Evolutionary conservation across 2,888 invertebrate species (phyloP).

Genomic region (Ichneumoninae sp.): DNA sequence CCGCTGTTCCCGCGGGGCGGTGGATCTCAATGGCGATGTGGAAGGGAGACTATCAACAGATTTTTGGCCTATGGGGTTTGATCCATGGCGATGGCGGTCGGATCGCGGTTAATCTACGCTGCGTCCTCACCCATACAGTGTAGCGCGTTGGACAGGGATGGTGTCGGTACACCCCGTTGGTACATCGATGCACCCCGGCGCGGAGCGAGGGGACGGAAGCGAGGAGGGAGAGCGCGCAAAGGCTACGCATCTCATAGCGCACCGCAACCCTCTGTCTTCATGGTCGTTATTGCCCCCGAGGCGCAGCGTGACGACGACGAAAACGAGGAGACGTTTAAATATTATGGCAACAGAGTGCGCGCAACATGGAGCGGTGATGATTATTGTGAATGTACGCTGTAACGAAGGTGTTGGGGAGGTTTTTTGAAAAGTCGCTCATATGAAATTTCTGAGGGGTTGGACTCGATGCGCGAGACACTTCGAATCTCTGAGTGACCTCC

Average conservation of each 20-base stretch:
- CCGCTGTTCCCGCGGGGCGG: conserved; percentile 58
- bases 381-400: conserved; percentile 12
- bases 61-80: conserved; percentile 72
- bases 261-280: conserved; percentile 2
- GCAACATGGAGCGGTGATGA: conserved; percentile 5
- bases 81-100: conserved; percentile 75
- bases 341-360: conserved; percentile 38
- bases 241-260: background rate
- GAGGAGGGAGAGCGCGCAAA: background rate
- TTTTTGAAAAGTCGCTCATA: background rate
- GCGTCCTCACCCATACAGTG: conserved; percentile 32
- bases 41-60: conserved; percentile 57
- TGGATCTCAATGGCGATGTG: conserved; percentile 52
- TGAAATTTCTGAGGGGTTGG: background rate
- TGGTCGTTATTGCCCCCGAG: conserved; percentile 30
- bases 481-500: no score
- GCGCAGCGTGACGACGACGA: conserved; percentile 36
- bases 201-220: conserved; percentile 7
- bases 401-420: conserved; percentile 7
- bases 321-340: conserved; percentile 39
- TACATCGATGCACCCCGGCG: conserved; percentile 1
- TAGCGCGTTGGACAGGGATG: background rate
- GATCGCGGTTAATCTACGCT: conserved; percentile 72
- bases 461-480: no score
- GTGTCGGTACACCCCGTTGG: conserved; percentile 25